phyloP scores from a whole-genome alignment of 2,113 vertebrate genomes.

The Dryoscopus gambensis region DNA sequence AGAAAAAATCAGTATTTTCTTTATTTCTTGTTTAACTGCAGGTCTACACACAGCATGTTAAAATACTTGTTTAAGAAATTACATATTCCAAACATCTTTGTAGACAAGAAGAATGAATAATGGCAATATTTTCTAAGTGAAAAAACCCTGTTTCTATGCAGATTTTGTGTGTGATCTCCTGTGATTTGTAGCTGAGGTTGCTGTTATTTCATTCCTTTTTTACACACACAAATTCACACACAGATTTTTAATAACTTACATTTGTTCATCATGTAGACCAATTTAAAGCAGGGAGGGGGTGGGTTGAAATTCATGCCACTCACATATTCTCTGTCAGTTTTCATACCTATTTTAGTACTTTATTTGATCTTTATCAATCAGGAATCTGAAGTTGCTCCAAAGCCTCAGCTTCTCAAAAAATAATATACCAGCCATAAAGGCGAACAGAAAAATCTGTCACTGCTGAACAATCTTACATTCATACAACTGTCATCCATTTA shows the following conservation, averaged over 20 bases:
- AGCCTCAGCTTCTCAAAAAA: not conserved
- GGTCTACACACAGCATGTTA: not conserved
- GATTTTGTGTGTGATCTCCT: not conserved
- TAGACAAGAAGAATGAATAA: not conserved
- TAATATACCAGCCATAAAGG: not conserved
- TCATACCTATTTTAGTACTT: not conserved
- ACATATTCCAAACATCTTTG: not conserved
- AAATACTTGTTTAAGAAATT: not conserved
- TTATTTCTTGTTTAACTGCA: not conserved
- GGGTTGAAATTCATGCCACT: not conserved
- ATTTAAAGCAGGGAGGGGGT: not conserved
- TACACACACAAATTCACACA: not conserved
- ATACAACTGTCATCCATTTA: not conserved
- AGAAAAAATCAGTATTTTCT: slow-evolving; percentile 8
- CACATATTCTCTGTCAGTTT: not conserved
- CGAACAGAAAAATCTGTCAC: not conserved
- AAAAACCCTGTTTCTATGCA: not conserved
- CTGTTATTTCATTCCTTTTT: not conserved
- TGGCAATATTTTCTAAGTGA: not conserved
- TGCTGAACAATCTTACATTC: not conserved
- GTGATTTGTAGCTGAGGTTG: not conserved
- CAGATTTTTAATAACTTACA: not conserved
- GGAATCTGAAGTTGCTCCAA: not conserved
- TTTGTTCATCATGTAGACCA: not conserved
- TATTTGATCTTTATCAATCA: not conserved